These are phyloP conservation scores for Australoheros scitulus DNA, from an alignment of 2,113 vertebrate species.

Conservation along the genomic window DNA sequence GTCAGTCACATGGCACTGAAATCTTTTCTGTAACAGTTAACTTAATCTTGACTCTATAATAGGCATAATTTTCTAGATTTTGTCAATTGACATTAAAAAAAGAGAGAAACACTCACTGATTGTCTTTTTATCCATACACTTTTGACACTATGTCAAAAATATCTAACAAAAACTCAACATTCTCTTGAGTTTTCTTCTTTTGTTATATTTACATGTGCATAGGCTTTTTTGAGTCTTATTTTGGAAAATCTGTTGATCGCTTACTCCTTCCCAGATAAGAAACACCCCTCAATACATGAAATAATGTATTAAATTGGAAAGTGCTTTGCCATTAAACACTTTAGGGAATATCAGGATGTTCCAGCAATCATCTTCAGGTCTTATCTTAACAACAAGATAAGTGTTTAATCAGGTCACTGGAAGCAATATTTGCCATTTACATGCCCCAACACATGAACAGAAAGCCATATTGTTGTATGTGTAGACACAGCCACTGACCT, in stretches of 20 bases:
- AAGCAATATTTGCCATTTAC: slow-evolving; percentile 12
- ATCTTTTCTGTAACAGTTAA: not conserved
- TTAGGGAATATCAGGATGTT: not conserved
- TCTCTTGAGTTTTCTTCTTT: slow-evolving; percentile 21
- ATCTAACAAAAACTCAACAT: slow-evolving; percentile 11
- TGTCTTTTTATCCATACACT: not conserved
- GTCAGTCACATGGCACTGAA: not conserved
- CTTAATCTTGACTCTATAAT: not conserved
- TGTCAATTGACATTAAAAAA: not conserved
- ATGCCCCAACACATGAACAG: not conserved
- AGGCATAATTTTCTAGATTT: not conserved
- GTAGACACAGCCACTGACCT: slow-evolving; percentile 41
- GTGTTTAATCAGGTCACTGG: not conserved
- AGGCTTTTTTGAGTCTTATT: slow-evolving; percentile 1
- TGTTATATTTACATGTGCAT: slow-evolving; percentile 44
- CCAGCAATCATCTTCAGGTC: slow-evolving; percentile 26
- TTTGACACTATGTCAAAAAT: slow-evolving; percentile 20
- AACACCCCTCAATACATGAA: not conserved
- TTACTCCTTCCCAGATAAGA: not conserved
- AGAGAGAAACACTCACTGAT: not conserved
- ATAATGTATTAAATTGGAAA: not conserved
- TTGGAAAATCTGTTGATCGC: rapidly evolving
- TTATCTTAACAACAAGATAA: slow-evolving; percentile 4
- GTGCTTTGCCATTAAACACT: not conserved
- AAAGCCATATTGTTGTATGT: slow-evolving; percentile 31